These are phyloP conservation scores for Anoncus sp. DNA, from an alignment of 2,888 invertebrate genomes.

Conservation along the genomic window DNA sequence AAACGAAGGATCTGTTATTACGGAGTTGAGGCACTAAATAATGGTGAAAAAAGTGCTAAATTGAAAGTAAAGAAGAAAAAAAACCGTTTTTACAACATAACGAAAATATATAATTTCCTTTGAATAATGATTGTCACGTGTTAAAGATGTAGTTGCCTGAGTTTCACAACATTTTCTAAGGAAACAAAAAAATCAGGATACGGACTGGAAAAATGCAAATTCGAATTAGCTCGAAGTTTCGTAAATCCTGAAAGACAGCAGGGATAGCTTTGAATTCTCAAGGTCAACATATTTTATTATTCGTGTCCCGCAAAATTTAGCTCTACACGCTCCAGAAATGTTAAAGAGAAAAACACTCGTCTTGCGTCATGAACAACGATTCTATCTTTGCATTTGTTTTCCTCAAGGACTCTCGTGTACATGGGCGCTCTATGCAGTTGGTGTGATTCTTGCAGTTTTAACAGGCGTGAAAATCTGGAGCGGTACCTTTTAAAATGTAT, in stretches of 20 bases:
- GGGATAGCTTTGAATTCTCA: slow-evolving; percentile 17
- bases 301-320: slow-evolving; percentile 20
- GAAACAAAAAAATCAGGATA: not conserved
- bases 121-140: not conserved
- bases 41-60: too few species aligned
- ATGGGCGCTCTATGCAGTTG: slow-evolving; percentile 17
- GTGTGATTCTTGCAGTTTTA: slow-evolving; percentile 56
- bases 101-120: too few species aligned
- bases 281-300: slow-evolving; percentile 44
- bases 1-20: not conserved
- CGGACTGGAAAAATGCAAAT: slow-evolving; percentile 9
- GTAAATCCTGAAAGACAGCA: slow-evolving; percentile 20
- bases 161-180: not conserved
- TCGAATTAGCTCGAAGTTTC: not conserved
- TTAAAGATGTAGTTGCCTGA: not conserved
- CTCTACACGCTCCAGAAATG: slow-evolving; percentile 32
- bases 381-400: slow-evolving; percentile 51
- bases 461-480: slow-evolving; percentile 78
- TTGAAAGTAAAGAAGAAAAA: too few species aligned
- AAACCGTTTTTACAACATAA: too few species aligned
- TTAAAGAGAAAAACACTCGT: not conserved
- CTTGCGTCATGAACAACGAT: slow-evolving; percentile 33
- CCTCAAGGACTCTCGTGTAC: slow-evolving; percentile 45
- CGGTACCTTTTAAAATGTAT: slow-evolving; percentile 58
- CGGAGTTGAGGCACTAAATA: not conserved